Base-by-base conservation (phyloP, 2,113 vertebrate species). In the Sylvietta virens region DNA sequence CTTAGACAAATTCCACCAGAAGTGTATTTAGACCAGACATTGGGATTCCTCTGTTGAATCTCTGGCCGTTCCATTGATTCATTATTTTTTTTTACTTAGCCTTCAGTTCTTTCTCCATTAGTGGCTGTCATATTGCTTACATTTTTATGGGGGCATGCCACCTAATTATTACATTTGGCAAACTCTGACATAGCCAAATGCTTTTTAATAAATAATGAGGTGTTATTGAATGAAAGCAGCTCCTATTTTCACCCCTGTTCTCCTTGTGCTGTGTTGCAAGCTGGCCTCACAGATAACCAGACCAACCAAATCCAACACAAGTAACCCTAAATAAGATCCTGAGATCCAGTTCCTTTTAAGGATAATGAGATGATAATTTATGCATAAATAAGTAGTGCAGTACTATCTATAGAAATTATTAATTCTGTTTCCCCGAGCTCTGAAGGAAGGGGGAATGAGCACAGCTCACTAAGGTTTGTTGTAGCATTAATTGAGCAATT, bases 1-100 rank as follows among this genome's bases (percentile, higher is more conserved):
- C 61, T 95, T 92, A 96, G 81, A 47, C 85, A 92, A 94, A 95
- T 92, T 91, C 57, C 70, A 85, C 60, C 47, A 61, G 73, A 78
- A 89, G 72, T 79, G 42, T 81, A 69, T 89, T 93, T 74, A 80
- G 70, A 64, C 21, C 44, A 57, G 88, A 51, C 85, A 56, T 13
- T 44, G 40, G 66, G 57, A 95, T 83, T 88, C 31, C 54, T 90
- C 45, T 83, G 31, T 44, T 81, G 74, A 84, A 86, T 91, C 35
- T 77, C 54, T 61, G 42, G 40, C 76, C 78, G 44, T 56, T 87
- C 42, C n/a, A 67, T 62, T 42, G 69, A 93, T 86, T 81, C 33
- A 28, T 66, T 90, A 39, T 71, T 90, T 95, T 71, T 90, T 95
- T 91, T 83, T 12, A 92, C 39, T 88, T 81, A 84, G 54, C 60